phyloP scores from a whole-genome alignment of 2,888 invertebrate species.

The Amblyjoppa fuscipennis region DNA sequence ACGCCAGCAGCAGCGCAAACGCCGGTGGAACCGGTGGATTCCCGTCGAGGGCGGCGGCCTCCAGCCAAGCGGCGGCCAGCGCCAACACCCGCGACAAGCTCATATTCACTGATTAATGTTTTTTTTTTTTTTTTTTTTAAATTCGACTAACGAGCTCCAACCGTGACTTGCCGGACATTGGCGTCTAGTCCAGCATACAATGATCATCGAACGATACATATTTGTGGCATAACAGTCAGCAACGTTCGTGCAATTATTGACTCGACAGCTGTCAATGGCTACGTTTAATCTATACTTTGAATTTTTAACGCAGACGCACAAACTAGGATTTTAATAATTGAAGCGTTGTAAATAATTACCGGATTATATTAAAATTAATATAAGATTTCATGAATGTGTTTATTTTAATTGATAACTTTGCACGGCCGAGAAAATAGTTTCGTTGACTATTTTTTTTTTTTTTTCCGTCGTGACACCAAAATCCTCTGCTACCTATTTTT shows the following conservation, averaged over 20 bases:
- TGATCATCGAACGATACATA: not conserved
- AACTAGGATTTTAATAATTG: too few species aligned
- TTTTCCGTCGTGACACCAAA: too few species aligned
- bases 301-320: too few species aligned
- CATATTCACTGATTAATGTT: conserved; percentile 72
- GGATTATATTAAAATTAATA: not conserved
- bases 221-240: too few species aligned
- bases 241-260: too few species aligned
- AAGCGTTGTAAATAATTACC: not conserved
- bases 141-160: not conserved
- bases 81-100: conserved; percentile 74
- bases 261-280: too few species aligned
- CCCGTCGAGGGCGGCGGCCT: conserved; percentile 73
- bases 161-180: conserved; percentile 21
- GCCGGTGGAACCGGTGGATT: conserved; percentile 62
- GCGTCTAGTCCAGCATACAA: not conserved
- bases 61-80: conserved; percentile 72
- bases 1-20: conserved; percentile 72
- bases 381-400: not conserved
- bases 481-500: too few species aligned
- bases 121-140: not conserved
- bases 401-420: too few species aligned
- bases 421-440: too few species aligned
- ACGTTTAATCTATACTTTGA: too few species aligned
- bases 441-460: too few species aligned